Conservation (phyloP, 2,113 vertebrate species). For the Sander lucioperca region DNA sequence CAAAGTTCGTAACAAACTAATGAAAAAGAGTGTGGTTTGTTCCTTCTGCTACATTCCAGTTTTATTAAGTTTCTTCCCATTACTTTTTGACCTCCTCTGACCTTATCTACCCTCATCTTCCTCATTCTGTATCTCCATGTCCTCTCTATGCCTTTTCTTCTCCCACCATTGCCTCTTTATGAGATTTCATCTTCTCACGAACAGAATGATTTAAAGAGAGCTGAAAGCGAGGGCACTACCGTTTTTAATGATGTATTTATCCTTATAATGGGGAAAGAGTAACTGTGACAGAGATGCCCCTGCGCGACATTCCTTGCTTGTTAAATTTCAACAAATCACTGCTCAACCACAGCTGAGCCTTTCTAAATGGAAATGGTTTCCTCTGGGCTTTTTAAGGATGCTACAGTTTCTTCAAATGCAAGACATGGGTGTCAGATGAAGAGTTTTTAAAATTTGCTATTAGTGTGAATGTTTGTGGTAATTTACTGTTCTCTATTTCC, state of each 20-base stretch:
- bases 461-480: neutral
- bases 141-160: neutral
- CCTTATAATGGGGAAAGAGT: constrained; percentile 15
- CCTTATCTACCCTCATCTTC: neutral
- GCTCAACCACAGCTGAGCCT: constrained; percentile 34
- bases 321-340: constrained; percentile 60
- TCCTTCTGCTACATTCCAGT: neutral
- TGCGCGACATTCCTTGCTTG: constrained; percentile 17
- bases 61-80: constrained; percentile 1
- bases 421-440: constrained; percentile 4
- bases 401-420: constrained; percentile 9
- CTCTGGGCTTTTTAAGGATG: constrained; percentile 14
- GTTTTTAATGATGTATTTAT: constrained; percentile 50
- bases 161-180: neutral
- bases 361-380: constrained; percentile 13
- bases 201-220: constrained; percentile 30
- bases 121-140: constrained; percentile 10
- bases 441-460: constrained; percentile 1
- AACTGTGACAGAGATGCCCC: constrained; percentile 22
- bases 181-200: constrained; percentile 18
- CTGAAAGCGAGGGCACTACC: constrained; percentile 11
- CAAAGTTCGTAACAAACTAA: neutral
- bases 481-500: neutral
- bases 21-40: neutral
- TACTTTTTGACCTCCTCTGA: constrained; percentile 16